A percentile compares a stretch with the other conserved stretches of the same genome.
Evolutionary conservation across 2,888 invertebrate species (phyloP).

Genomic region (Acanthacorydalis orientalis): DNA sequence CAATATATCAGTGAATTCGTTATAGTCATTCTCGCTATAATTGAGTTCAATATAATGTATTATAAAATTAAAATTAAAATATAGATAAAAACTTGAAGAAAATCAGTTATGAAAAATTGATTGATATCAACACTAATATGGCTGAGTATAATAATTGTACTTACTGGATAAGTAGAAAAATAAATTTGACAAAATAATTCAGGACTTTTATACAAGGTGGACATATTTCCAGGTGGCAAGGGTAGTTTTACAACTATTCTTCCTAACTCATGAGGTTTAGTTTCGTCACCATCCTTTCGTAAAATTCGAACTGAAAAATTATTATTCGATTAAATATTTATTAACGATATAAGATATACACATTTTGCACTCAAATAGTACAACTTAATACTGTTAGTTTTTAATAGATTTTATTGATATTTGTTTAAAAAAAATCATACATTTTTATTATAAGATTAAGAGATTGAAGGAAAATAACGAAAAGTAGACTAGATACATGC

Average conservation of each 20-base stretch:
- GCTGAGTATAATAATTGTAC: slow-evolving; percentile 15
- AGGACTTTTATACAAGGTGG: slow-evolving; percentile 66
- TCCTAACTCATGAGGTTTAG: slow-evolving; percentile 57
- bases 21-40: too few species aligned
- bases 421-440: too few species aligned
- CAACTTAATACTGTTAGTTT: too few species aligned
- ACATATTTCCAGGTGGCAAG: slow-evolving; percentile 75
- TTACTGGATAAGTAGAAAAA: slow-evolving; percentile 68
- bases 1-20: too few species aligned
- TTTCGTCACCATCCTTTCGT: slow-evolving; percentile 49
- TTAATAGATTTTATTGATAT: too few species aligned
- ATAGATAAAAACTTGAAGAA: background rate
- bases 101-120: background rate
- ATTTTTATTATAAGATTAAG: too few species aligned
- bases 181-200: slow-evolving; percentile 66
- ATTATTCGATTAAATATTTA: too few species aligned
- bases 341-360: background rate
- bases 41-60: slow-evolving; percentile 1
- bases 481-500: too few species aligned
- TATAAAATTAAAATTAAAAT: background rate
- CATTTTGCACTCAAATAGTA: too few species aligned
- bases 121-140: background rate
- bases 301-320: slow-evolving; percentile 42
- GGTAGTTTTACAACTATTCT: slow-evolving; percentile 71
- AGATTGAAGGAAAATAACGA: too few species aligned